Evolutionary conservation across 2,797 vertebrate species (phyloP).

Genomic region (Neopelma chrysocephalum): DNA sequence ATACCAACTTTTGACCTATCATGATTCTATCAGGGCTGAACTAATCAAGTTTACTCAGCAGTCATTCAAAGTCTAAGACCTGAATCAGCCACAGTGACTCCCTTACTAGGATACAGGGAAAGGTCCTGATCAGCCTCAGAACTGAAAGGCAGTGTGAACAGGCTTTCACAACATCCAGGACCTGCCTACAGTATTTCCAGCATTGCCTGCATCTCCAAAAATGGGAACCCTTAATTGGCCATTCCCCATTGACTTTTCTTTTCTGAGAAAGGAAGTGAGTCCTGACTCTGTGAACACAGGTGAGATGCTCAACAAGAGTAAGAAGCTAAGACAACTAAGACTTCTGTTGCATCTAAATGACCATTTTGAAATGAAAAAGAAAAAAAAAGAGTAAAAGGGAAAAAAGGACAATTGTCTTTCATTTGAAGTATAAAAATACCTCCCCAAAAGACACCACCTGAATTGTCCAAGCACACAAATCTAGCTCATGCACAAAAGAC

Average conservation of each 20-base stretch:
- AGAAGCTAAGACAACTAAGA: background rate
- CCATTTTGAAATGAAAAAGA: background rate
- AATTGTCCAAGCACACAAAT: background rate
- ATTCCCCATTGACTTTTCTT: background rate
- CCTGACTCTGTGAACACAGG: background rate
- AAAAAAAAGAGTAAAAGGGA: fast-evolving
- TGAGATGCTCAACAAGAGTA: background rate
- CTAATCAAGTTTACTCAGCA: background rate
- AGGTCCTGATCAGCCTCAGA: background rate
- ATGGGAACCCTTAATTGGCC: background rate
- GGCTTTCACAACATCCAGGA: background rate
- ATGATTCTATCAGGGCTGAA: background rate
- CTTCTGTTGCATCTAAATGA: background rate
- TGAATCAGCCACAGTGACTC: background rate
- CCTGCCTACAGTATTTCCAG: background rate
- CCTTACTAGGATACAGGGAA: background rate
- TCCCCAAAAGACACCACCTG: background rate
- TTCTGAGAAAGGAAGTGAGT: background rate
- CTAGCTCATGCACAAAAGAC: background rate
- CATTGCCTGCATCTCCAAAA: background rate
- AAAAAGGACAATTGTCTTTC: background rate
- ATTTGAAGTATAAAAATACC: background rate
- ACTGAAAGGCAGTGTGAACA: background rate
- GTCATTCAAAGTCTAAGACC: background rate
- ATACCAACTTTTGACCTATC: background rate